phyloP scores from a whole-genome alignment of 2,113 vertebrate genomes.

The Zosterops lateralis region DNA sequence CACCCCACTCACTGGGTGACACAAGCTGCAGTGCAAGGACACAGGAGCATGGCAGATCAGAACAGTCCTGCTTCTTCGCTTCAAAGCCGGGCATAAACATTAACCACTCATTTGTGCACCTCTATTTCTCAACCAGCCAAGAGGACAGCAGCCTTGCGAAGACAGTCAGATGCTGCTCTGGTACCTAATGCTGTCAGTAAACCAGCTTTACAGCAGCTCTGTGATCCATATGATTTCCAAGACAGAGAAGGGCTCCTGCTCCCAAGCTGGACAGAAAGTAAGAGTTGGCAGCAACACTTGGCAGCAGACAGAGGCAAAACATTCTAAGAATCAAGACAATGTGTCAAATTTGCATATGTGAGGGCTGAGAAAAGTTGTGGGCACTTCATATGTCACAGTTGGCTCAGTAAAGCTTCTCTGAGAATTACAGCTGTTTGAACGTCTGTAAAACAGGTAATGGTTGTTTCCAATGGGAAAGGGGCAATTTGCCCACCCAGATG shows the following conservation, averaged over 20 bases:
- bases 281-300: neutral
- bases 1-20: neutral
- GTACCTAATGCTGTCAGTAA: neutral
- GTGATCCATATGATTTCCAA: neutral
- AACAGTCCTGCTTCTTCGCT: neutral
- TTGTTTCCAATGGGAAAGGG: neutral
- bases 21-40: neutral
- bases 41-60: neutral
- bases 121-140: neutral
- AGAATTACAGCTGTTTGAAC: neutral
- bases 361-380: neutral
- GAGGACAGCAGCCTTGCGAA: neutral
- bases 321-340: slow-evolving; percentile 15
- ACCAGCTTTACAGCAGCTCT: neutral
- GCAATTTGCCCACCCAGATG: neutral
- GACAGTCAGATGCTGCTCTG: neutral
- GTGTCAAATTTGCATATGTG: neutral
- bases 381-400: neutral
- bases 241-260: neutral
- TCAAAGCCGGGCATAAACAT: neutral
- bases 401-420: neutral
- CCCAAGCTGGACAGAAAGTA: neutral
- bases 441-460: neutral
- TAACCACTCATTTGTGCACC: neutral
- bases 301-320: neutral